These are phyloP conservation scores for Cephonodes hylas DNA, from an alignment of 2,888 invertebrate genomes.

Conservation along the genomic window DNA sequence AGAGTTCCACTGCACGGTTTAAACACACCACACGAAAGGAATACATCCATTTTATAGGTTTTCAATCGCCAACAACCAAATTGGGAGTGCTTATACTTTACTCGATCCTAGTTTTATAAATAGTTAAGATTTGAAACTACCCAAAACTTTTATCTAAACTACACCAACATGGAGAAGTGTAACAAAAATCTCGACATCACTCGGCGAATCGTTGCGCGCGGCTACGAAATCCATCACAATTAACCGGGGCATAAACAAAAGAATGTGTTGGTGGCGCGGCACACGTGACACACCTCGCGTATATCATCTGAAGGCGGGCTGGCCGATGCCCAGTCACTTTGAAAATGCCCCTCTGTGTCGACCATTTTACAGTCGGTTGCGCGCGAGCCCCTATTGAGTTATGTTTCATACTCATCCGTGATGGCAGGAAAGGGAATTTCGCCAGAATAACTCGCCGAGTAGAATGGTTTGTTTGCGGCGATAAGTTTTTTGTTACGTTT, in stretches of 20 bases:
- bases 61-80: neutral
- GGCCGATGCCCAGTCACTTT: constrained; percentile 61
- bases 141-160: no score
- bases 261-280: constrained; percentile 32
- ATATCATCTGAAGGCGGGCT: constrained; percentile 48
- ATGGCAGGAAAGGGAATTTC: constrained; percentile 45
- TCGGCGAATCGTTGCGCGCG: neutral
- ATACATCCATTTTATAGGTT: neutral
- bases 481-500: constrained; percentile 16
- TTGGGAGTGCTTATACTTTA: no score
- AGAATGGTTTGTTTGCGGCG: constrained; percentile 30
- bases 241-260: neutral
- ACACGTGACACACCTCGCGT: constrained; percentile 43
- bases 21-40: neutral
- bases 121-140: no score
- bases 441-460: constrained; percentile 33
- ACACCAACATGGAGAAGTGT: no score
- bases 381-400: constrained; percentile 69
- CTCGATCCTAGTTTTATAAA: no score
- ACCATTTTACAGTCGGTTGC: constrained; percentile 73
- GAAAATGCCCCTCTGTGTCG: constrained; percentile 70
- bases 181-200: neutral
- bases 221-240: neutral
- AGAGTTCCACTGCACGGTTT: neutral
- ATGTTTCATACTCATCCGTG: constrained; percentile 60